Evolutionary conservation across 2,797 vertebrate genomes (phyloP).

Genomic region (Nothura maculosa): DNA sequence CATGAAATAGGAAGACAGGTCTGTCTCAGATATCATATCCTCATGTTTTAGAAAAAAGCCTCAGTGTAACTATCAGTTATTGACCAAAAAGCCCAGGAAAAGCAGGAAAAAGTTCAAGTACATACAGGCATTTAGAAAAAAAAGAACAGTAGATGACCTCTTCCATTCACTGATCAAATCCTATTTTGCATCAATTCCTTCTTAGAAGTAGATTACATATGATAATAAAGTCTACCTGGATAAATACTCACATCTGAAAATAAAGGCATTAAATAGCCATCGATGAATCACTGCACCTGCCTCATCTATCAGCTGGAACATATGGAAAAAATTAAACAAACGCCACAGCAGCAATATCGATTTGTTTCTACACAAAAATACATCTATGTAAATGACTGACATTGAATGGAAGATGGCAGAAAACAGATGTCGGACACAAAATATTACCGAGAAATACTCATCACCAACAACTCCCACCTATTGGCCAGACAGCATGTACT

Average conservation of each 20-base stretch:
- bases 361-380: background rate
- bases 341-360: background rate
- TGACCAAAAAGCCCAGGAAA: background rate
- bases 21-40: background rate
- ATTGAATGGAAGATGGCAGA: slow-evolving; percentile 37
- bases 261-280: background rate
- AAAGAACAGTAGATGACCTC: background rate
- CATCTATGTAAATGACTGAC: slow-evolving; percentile 9
- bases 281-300: background rate
- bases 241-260: background rate
- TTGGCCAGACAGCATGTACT: slow-evolving; percentile 46
- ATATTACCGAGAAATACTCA: slow-evolving; percentile 43
- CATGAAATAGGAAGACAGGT: background rate
- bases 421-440: slow-evolving; percentile 67
- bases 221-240: background rate
- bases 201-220: background rate
- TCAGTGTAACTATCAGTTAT: background rate
- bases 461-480: slow-evolving; percentile 47
- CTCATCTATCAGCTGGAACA: background rate
- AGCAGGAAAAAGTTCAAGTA: background rate
- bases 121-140: background rate
- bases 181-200: background rate
- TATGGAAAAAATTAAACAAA: background rate
- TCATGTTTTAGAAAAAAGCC: background rate
- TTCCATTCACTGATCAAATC: background rate